Evolutionary conservation across 1,140 invertebrate genomes (phyloP).

Genomic region (Hormaphis cornu): DNA sequence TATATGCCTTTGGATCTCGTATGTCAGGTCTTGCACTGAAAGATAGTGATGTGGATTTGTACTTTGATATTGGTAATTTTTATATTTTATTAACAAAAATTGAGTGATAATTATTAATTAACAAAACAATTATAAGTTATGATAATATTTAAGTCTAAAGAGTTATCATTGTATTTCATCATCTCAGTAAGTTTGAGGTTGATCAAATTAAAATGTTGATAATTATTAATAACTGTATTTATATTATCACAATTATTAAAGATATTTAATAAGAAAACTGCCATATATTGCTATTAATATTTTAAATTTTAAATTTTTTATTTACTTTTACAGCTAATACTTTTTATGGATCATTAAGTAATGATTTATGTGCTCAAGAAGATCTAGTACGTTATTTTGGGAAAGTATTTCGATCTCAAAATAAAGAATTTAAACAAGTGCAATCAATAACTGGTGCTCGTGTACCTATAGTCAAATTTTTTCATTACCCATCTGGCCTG

Average conservation of each 20-base stretch:
- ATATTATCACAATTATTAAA: no score
- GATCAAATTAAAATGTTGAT: no score
- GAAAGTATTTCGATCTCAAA: constrained; percentile 23
- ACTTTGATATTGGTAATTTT: constrained; percentile 44
- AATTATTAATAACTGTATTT: no score
- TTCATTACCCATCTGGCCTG: constrained; percentile 43
- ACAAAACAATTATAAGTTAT: no score
- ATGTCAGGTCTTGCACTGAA: constrained; percentile 42
- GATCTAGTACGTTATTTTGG: constrained; percentile 26
- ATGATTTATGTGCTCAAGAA: constrained; percentile 8
- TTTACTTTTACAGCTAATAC: background rate
- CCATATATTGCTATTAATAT: no score
- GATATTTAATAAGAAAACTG: no score
- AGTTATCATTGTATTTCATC: no score
- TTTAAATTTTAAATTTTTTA: background rate
- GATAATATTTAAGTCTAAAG: no score
- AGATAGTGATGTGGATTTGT: constrained; percentile 47
- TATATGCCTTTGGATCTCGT: constrained; percentile 44
- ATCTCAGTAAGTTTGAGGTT: no score
- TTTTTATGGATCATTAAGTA: constrained; percentile 9
- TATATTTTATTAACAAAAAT: no score
- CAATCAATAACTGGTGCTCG: constrained; percentile 43
- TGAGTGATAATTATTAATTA: no score
- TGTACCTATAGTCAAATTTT: constrained; percentile 50
- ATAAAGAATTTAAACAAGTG: constrained; percentile 39